Conservation (phyloP, 2,797 vertebrate species). For the Pampus argenteus region DNA sequence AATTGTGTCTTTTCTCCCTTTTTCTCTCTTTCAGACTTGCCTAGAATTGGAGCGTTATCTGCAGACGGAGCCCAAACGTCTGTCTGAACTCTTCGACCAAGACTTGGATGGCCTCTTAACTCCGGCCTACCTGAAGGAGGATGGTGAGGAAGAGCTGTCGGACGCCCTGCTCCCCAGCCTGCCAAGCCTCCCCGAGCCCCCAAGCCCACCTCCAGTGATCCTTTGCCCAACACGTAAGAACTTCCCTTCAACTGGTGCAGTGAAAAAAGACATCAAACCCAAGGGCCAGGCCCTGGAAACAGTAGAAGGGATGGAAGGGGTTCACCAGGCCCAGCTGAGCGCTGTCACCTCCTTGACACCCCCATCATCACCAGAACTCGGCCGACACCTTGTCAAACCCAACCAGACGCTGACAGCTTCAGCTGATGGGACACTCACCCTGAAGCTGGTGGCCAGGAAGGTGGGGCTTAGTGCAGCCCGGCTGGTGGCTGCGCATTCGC, state of each 20-base stretch:
- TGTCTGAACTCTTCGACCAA: slow-evolving; percentile 94
- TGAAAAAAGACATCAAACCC: slow-evolving; percentile 69
- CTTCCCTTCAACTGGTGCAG: slow-evolving; percentile 40
- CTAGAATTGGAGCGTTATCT: slow-evolving; percentile 97
- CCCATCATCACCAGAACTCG: slow-evolving; percentile 97
- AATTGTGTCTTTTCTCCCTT: slow-evolving; percentile 21
- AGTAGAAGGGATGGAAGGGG: slow-evolving; percentile 80
- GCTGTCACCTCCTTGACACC: slow-evolving; percentile 98
- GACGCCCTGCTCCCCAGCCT: slow-evolving; percentile 85
- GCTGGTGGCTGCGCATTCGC: slow-evolving; percentile 85
- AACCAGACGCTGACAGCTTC: slow-evolving; percentile 92
- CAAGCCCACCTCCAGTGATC: slow-evolving; percentile 82
- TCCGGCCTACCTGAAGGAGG: slow-evolving; percentile 90
- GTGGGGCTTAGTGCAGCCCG: slow-evolving; percentile 89
- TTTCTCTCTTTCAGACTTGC: slow-evolving; percentile 88
- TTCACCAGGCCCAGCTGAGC: slow-evolving; percentile 96
- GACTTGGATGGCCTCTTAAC: slow-evolving; percentile 94
- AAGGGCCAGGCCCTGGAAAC: slow-evolving; percentile 65
- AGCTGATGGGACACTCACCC: slow-evolving; percentile 92
- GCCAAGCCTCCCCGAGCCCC: slow-evolving; percentile 83
- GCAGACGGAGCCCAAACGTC: slow-evolving; percentile 95
- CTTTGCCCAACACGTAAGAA: slow-evolving; percentile 87
- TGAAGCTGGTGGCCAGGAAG: slow-evolving; percentile 96
- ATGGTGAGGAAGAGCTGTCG: slow-evolving; percentile 87
- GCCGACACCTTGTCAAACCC: slow-evolving; percentile 94